phyloP scores from a whole-genome alignment of 2,888 invertebrate species.

The Apodemia hepburni region DNA sequence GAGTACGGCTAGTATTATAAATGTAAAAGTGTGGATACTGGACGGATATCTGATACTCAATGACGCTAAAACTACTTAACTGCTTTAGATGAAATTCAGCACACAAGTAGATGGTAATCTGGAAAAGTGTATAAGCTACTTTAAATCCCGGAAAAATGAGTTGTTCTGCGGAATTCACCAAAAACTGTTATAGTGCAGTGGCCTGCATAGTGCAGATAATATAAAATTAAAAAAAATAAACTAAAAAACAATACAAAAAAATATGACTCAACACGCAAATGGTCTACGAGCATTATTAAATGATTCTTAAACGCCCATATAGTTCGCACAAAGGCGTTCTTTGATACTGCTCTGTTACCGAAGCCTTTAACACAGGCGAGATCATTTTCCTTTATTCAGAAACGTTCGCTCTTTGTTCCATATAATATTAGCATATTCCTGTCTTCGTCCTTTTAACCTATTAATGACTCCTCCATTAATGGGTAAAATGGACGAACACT shows the following conservation, averaged over 20 bases:
- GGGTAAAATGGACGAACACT: background rate
- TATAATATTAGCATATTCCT: slow-evolving; percentile 23
- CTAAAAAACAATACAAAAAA: background rate
- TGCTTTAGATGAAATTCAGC: no score
- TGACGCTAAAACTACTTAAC: no score
- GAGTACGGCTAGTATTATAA: no score
- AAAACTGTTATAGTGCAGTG: no score
- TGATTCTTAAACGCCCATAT: slow-evolving; percentile 32
- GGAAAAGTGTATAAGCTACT: no score
- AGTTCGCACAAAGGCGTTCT: slow-evolving; percentile 34
- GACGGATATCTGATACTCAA: no score
- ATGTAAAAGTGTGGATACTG: no score
- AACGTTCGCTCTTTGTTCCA: slow-evolving; percentile 18
- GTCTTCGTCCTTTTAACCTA: slow-evolving; percentile 9
- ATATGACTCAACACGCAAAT: slow-evolving; percentile 18
- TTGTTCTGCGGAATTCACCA: no score
- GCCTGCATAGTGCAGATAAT: no score
- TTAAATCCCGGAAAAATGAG: no score
- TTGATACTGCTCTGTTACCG: slow-evolving; percentile 35
- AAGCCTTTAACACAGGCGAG: slow-evolving; percentile 39
- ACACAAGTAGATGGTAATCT: no score
- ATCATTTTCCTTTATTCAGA: slow-evolving; percentile 37
- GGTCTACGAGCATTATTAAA: slow-evolving; percentile 28
- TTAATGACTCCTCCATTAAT: slow-evolving; percentile 6
- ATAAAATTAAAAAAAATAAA: no score